phyloP scores from a whole-genome alignment of 1,140 invertebrate species.

The Armadillidium nasatum region DNA sequence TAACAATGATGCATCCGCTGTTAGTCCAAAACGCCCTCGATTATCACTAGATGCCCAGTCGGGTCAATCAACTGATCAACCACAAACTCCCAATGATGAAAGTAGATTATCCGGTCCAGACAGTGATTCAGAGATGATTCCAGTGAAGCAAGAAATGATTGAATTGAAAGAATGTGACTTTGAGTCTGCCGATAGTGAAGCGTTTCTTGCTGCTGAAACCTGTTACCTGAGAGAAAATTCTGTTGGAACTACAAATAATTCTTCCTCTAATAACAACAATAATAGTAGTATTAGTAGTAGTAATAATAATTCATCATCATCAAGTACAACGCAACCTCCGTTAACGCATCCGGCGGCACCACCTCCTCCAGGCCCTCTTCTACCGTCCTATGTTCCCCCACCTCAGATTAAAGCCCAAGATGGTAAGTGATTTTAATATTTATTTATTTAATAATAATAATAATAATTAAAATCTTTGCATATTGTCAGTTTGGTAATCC shows the following conservation, averaged over 20 bases:
- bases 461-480: too few species aligned
- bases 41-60: constrained; percentile 37
- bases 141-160: constrained; percentile 45
- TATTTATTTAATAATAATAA: too few species aligned
- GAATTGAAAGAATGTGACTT: constrained; percentile 41
- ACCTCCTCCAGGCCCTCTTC: constrained; percentile 41
- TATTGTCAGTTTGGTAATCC: too few species aligned
- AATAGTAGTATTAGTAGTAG: background rate
- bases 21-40: constrained; percentile 42
- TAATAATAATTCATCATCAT: too few species aligned
- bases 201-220: constrained; percentile 41
- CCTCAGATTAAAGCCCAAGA: constrained; percentile 44
- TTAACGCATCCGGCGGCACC: constrained; percentile 29
- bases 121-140: constrained; percentile 55
- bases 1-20: background rate
- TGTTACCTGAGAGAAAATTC: constrained; percentile 38
- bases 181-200: constrained; percentile 35
- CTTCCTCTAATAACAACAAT: constrained; percentile 30
- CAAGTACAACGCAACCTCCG: constrained; percentile 25
- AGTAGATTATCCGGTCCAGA: constrained; percentile 48
- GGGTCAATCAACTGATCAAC: constrained; percentile 24
- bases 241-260: constrained; percentile 12
- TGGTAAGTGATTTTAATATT: constrained; percentile 35
- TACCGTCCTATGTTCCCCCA: constrained; percentile 44
- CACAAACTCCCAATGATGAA: constrained; percentile 42